Conservation (phyloP, 2,888 invertebrate genomes). For the Sarcophaga subvicina region DNA sequence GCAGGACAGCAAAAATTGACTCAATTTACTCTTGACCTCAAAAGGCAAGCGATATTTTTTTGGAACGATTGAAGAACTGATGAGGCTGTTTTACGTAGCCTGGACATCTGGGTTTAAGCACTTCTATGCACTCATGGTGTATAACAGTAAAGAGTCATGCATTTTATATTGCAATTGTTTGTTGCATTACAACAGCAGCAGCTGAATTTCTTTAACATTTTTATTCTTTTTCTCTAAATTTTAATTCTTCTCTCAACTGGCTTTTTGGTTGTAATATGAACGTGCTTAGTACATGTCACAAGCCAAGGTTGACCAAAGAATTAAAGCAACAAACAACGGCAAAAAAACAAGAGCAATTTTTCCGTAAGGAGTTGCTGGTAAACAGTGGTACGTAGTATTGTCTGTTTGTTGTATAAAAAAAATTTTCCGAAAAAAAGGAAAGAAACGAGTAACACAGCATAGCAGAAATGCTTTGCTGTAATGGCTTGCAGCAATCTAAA, state of each 20-base stretch:
- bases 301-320: conserved; percentile 27
- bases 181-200: neutral
- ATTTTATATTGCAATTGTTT: conserved; percentile 8
- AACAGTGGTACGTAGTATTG: neutral
- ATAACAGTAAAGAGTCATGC: neutral
- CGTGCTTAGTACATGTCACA: conserved; percentile 5
- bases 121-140: no score
- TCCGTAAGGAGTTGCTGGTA: neutral
- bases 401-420: neutral
- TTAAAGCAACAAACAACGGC: neutral
- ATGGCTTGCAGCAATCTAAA: conserved; percentile 55
- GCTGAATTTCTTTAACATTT: neutral
- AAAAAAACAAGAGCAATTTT: conserved; percentile 2
- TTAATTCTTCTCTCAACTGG: neutral
- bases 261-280: neutral
- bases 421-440: neutral
- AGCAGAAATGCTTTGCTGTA: conserved; percentile 10
- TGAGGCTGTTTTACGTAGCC: no score
- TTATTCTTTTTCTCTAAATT: conserved; percentile 1
- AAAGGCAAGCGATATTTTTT: no score
- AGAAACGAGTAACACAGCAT: neutral
- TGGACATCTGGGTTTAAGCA: no score
- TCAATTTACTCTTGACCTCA: no score
- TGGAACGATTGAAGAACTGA: no score
- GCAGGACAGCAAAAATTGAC: no score